Conservation (phyloP, 2,797 vertebrate genomes). For the Gorsachius magnificus region DNA sequence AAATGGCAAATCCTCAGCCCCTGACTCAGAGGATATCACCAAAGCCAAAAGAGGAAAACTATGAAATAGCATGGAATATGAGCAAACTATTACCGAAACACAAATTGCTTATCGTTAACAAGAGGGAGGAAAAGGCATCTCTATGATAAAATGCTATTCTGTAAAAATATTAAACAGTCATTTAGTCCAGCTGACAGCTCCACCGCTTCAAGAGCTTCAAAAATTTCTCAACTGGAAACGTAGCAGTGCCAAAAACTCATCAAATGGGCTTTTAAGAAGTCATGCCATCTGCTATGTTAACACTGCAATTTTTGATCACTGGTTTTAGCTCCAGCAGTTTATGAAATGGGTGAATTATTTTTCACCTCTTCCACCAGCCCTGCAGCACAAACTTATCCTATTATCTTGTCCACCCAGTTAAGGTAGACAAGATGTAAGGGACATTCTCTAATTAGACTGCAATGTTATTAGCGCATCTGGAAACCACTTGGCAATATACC, state of each 20-base stretch:
- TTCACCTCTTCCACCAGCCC: background rate
- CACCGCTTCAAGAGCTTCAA: background rate
- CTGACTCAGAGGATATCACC: background rate
- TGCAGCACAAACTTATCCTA: background rate
- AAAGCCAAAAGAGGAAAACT: background rate
- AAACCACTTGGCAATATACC: background rate
- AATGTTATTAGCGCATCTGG: background rate
- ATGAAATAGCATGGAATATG: background rate
- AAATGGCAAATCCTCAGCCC: background rate
- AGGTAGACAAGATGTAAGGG: background rate
- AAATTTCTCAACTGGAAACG: background rate
- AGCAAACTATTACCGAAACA: background rate
- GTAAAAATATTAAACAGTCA: slow-evolving; percentile 2
- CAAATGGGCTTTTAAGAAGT: background rate
- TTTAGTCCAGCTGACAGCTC: slow-evolving; percentile 16
- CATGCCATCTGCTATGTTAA: background rate
- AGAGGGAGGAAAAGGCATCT: background rate
- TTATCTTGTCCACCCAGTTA: background rate
- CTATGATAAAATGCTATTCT: background rate
- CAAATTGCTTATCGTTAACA: background rate
- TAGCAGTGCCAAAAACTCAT: background rate
- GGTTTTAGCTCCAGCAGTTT: background rate
- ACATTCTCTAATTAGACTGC: background rate
- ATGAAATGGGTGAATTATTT: background rate
- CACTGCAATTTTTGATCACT: background rate